Conservation (phyloP, 1,140 invertebrate species). For the Coelopa frigida region DNA sequence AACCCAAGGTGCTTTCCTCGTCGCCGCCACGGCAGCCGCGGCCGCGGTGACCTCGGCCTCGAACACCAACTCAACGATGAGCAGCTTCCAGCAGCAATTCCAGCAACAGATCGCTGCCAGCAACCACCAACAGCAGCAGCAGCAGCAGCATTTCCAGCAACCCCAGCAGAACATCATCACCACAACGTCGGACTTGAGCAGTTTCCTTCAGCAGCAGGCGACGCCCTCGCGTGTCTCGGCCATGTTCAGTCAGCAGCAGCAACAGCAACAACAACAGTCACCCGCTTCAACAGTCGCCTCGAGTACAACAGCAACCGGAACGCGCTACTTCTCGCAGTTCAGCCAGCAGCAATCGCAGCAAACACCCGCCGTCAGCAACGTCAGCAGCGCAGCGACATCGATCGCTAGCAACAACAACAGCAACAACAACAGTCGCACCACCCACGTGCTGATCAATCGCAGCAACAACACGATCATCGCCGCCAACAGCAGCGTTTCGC, state of each 20-base stretch:
- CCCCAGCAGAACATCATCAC: conserved; percentile 1
- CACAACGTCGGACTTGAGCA: no score
- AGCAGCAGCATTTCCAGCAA: conserved; percentile 10
- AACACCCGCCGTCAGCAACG: conserved; percentile 7
- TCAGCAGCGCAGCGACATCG: conserved; percentile 4
- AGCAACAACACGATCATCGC: conserved; percentile 15
- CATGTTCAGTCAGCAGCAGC: neutral
- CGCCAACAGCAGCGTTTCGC: conserved; percentile 11
- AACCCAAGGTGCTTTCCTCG: conserved; percentile 15
- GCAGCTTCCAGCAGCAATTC: neutral
- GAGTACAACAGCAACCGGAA: conserved; percentile 1
- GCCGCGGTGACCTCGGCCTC: conserved; percentile 14
- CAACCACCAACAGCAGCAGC: conserved; percentile 13
- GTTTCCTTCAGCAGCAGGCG: no score
- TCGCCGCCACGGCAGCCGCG: conserved; percentile 14
- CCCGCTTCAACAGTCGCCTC: neutral
- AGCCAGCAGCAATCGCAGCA: conserved; percentile 8
- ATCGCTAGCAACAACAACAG: conserved; percentile 2
- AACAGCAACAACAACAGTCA: neutral
- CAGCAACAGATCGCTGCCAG: conserved; percentile 17
- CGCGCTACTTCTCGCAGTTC: conserved; percentile 17
- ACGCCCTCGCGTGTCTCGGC: neutral
- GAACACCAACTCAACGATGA: neutral
- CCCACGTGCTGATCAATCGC: conserved; percentile 12
- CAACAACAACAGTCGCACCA: conserved; percentile 12